Evolutionary conservation across 2,888 invertebrate genomes (phyloP).

Genomic region (Diloba caeruleocephala): DNA sequence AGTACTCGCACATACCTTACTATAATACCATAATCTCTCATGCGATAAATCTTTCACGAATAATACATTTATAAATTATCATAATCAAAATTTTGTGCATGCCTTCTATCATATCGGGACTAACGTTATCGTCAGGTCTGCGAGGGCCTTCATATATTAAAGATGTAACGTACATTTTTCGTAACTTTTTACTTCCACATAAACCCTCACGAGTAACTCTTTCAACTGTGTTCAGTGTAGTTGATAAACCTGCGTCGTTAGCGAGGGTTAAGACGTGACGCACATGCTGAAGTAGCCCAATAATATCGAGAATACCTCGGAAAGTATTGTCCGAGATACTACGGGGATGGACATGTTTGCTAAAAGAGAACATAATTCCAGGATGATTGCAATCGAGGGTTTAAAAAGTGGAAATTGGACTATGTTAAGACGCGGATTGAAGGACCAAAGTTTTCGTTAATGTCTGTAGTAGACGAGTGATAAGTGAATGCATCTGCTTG

Average conservation of each 20-base stretch:
- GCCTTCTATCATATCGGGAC: too few relatives aligned
- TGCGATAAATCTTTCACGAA: too few relatives aligned
- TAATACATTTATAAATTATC: too few relatives aligned
- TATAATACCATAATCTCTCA: too few relatives aligned
- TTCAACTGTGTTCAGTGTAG: constrained; percentile 44
- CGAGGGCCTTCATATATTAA: too few relatives aligned
- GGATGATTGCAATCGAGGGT: constrained; percentile 27
- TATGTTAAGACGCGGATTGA: background rate
- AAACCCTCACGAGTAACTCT: constrained; percentile 42
- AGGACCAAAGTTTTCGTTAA: background rate
- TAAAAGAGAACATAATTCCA: constrained; percentile 28
- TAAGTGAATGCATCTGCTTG: too few relatives aligned
- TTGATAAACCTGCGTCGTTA: constrained; percentile 62
- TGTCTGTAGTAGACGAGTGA: too few relatives aligned
- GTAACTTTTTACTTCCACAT: constrained; percentile 26
- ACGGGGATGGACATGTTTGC: constrained; percentile 39
- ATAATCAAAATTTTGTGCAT: too few relatives aligned
- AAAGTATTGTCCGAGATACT: constrained; percentile 42
- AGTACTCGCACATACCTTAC: too few relatives aligned
- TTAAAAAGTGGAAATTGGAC: background rate
- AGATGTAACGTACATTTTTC: constrained; percentile 6
- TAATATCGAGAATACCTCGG: constrained; percentile 52
- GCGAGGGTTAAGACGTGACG: constrained; percentile 61
- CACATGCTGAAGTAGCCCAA: constrained; percentile 47
- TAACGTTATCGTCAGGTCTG: too few relatives aligned